Evolutionary conservation across 2,888 invertebrate genomes (phyloP).

Genomic region (Caenorhabditis sulstoni): DNA sequence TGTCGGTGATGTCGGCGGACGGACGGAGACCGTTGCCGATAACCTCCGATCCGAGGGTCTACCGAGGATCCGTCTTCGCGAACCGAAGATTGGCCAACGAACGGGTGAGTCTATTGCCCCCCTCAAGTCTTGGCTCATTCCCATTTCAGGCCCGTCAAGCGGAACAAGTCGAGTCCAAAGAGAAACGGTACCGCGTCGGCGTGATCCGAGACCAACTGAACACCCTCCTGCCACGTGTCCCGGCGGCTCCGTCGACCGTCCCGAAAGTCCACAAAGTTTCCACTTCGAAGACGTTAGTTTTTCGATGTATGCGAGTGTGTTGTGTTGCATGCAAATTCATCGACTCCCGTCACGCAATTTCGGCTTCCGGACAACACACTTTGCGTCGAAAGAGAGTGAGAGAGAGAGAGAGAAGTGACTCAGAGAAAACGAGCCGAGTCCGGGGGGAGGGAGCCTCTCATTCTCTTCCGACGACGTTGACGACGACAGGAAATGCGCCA

Average conservation of each 20-base stretch:
- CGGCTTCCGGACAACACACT: conserved; percentile 42
- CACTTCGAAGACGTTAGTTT: too few species aligned
- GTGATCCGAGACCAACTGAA: conserved; percentile 56
- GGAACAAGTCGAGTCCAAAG: conserved; percentile 45
- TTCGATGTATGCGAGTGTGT: background rate
- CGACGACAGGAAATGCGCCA: too few species aligned
- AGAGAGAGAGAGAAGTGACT: conserved; percentile 3
- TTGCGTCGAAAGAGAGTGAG: conserved; percentile 5
- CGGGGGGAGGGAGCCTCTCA: conserved; percentile 4
- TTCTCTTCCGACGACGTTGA: too few species aligned
- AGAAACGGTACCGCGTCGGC: conserved; percentile 55
- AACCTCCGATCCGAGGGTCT: conserved; percentile 72
- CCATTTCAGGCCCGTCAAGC: conserved; percentile 38
- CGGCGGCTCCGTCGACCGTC: conserved; percentile 4
- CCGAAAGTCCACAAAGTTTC: conserved; percentile 12
- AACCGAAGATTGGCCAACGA: conserved; percentile 60
- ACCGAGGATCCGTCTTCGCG: conserved; percentile 74
- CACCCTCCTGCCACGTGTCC: conserved; percentile 50
- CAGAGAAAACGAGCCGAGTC: background rate
- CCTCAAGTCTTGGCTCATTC: background rate
- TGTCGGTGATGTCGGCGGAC: conserved; percentile 25
- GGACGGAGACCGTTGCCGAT: conserved; percentile 51
- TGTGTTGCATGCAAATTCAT: conserved; percentile 51
- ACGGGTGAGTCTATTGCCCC: conserved; percentile 19
- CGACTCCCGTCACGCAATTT: conserved; percentile 36